phyloP scores from a whole-genome alignment of 2,113 vertebrate species.

The Bostrychus sinensis region DNA sequence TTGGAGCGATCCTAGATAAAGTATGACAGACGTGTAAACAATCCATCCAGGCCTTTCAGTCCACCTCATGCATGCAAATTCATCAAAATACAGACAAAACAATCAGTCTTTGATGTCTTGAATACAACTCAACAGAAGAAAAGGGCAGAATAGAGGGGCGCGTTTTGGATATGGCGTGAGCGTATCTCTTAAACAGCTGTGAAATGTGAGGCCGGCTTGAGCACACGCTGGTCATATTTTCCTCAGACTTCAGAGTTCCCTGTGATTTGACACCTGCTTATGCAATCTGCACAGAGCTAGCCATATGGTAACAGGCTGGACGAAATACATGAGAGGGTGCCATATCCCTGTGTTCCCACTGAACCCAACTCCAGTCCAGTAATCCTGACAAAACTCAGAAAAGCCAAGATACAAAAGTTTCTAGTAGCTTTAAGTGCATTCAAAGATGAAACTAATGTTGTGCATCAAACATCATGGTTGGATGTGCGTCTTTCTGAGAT shows the following conservation, averaged over 20 bases:
- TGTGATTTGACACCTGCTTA: constrained; percentile 72
- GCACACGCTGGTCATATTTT: constrained; percentile 74
- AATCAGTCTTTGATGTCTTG: constrained; percentile 29
- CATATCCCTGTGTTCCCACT: neutral
- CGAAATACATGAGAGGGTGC: neutral
- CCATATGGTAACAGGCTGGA: constrained; percentile 34
- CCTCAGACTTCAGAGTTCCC: constrained; percentile 43
- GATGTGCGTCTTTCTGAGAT: too few species aligned
- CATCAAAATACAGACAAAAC: neutral
- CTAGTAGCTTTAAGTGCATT: too few species aligned
- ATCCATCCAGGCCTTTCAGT: constrained; percentile 24
- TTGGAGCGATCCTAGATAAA: constrained; percentile 34
- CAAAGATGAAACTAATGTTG: too few species aligned
- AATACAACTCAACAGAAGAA: constrained; percentile 20
- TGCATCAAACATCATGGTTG: too few species aligned
- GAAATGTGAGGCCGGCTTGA: constrained; percentile 49
- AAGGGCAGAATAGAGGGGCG: neutral
- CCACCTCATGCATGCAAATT: constrained; percentile 1
- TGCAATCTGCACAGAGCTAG: constrained; percentile 59
- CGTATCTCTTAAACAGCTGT: constrained; percentile 77
- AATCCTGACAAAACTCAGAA: too few species aligned
- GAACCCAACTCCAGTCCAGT: neutral
- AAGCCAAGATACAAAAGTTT: neutral
- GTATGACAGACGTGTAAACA: constrained; percentile 60
- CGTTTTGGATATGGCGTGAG: constrained; percentile 25